Percentiles rank a stretch among this genome's conserved stretches.
Conservation (phyloP, 2,797 vertebrate species). For the Hippocampus kuda region DNA sequence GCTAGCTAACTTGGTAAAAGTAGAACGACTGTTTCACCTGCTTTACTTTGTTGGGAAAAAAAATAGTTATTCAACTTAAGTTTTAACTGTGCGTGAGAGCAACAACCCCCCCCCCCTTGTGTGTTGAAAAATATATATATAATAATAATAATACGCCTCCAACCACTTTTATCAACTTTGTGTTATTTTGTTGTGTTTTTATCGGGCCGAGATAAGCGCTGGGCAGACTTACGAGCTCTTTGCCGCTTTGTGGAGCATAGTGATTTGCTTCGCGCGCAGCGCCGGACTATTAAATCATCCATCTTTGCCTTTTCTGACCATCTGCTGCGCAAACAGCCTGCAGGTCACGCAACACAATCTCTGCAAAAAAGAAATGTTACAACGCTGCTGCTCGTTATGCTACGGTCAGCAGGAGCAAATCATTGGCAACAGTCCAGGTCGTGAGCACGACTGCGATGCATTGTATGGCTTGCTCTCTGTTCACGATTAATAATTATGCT, state of each 20-base stretch:
- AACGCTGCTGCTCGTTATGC: not conserved
- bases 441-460: not conserved
- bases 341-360: not conserved
- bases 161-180: not conserved
- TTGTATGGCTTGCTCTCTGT: not conserved
- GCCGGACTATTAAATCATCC: slow-evolving; percentile 1
- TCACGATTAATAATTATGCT: not conserved
- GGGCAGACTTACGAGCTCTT: not conserved
- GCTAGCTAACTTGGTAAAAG: too few relatives aligned
- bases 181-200: slow-evolving; percentile 1
- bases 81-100: not conserved
- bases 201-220: not conserved
- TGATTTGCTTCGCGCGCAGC: not conserved
- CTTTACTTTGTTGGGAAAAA: too few relatives aligned
- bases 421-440: not conserved
- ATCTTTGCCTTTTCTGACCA: slow-evolving; percentile 1
- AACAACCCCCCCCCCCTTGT: not conserved
- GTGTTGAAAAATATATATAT: not conserved
- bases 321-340: not conserved
- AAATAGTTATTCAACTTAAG: not conserved
- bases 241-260: not conserved
- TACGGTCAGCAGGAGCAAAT: not conserved
- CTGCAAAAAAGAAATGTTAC: not conserved
- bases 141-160: not conserved
- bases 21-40: too few relatives aligned